phyloP scores from a whole-genome alignment of 2,797 vertebrate genomes.

The Pelochelys cantorii region DNA sequence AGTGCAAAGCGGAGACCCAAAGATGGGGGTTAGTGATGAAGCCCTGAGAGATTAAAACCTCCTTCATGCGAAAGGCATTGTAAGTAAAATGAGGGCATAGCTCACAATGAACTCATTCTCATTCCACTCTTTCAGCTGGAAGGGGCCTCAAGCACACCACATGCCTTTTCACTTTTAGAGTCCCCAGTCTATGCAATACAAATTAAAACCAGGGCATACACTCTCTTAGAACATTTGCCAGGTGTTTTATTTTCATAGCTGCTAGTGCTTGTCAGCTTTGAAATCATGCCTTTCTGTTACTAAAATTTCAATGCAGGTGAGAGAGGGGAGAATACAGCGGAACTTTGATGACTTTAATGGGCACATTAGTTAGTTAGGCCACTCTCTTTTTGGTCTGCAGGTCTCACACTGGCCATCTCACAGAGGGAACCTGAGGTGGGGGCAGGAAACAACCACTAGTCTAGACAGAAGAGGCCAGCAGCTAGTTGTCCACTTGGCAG shows the following conservation, averaged over 20 bases:
- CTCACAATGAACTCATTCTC: constrained; percentile 15
- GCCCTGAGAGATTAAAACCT: constrained; percentile 16
- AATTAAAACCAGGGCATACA: constrained; percentile 64
- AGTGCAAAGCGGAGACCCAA: not conserved
- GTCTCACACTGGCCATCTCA: constrained; percentile 61
- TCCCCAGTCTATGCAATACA: constrained; percentile 12
- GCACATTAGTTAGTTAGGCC: constrained; percentile 25
- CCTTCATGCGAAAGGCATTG: constrained; percentile 22
- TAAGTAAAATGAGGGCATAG: constrained; percentile 30
- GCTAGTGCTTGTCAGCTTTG: constrained; percentile 21
- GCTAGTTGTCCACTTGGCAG: constrained; percentile 51
- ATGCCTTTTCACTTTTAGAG: constrained; percentile 66
- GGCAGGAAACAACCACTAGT: constrained; percentile 47
- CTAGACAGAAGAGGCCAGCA: constrained; percentile 69
- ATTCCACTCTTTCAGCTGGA: constrained; percentile 17
- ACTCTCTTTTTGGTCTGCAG: constrained; percentile 38
- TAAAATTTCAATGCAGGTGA: constrained; percentile 24
- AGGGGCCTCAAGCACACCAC: constrained; percentile 36
- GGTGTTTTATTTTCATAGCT: constrained; percentile 57
- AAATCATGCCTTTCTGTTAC: constrained; percentile 17
- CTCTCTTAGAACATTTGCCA: constrained; percentile 59
- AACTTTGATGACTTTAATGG: constrained; percentile 30
- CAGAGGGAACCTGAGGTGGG: not conserved
- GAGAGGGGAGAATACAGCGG: constrained; percentile 34
- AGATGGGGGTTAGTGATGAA: not conserved